These are phyloP conservation scores for Adelosebastes latens DNA, from an alignment of 2,797 vertebrate species.

Conservation along the genomic window DNA sequence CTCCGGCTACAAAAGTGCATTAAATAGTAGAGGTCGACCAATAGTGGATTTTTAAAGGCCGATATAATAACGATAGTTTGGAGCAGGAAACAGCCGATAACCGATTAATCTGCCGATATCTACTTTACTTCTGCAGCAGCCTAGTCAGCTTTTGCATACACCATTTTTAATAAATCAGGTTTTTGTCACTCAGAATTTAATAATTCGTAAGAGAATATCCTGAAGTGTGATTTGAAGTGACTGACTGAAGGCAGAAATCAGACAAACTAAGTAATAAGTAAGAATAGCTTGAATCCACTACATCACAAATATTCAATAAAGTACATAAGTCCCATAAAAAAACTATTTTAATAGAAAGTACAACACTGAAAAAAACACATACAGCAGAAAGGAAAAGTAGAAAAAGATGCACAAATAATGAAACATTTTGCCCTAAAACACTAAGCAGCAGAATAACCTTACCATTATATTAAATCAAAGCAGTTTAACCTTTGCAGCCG, in stretches of 20 bases:
- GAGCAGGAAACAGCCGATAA: too few relatives aligned
- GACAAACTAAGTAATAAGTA: not conserved
- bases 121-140: too few relatives aligned
- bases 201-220: too few relatives aligned
- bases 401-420: not conserved
- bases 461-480: not conserved
- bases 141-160: too few relatives aligned
- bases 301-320: not conserved
- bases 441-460: not conserved
- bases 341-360: not conserved
- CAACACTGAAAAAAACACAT: not conserved
- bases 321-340: not conserved
- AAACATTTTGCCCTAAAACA: not conserved
- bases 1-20: not conserved
- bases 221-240: too few relatives aligned
- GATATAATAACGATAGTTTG: too few relatives aligned
- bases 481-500: constrained; percentile 11
- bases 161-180: too few relatives aligned
- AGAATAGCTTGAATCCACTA: not conserved
- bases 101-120: too few relatives aligned
- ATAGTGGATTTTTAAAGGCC: too few relatives aligned
- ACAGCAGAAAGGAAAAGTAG: not conserved
- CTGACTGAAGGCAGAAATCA: not conserved
- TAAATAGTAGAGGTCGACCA: too few relatives aligned
- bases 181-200: too few relatives aligned